These are phyloP conservation scores for Agriotes lineatus DNA, from an alignment of 2,888 invertebrate species.

Conservation along the genomic window DNA sequence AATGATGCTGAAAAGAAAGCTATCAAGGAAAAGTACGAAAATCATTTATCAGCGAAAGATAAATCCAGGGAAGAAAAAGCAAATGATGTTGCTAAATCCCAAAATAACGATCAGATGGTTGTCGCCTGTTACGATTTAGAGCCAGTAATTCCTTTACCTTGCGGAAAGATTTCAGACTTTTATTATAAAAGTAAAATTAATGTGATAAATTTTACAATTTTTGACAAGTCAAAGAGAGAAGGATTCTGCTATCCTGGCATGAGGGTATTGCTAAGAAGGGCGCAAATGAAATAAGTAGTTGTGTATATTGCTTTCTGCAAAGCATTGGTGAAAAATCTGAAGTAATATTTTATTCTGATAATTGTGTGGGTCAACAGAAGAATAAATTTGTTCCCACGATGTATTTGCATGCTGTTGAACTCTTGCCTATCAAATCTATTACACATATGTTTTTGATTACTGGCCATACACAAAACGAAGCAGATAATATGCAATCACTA, in stretches of 20 bases:
- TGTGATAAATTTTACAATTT: not conserved
- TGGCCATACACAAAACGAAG: slow-evolving; percentile 11
- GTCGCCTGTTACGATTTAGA: no score
- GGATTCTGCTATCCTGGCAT: not conserved
- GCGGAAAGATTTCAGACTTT: not conserved
- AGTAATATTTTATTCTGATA: no score
- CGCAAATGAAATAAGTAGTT: not conserved
- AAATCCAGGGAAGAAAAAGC: no score
- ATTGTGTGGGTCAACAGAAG: not conserved
- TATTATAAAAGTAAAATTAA: not conserved
- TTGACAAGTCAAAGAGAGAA: not conserved
- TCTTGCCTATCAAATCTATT: slow-evolving; percentile 10
- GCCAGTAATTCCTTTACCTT: not conserved
- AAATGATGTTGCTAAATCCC: no score
- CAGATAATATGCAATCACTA: not conserved
- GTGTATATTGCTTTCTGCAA: not conserved
- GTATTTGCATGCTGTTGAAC: slow-evolving; percentile 6
- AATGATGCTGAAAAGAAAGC: no score
- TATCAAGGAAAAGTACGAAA: no score
- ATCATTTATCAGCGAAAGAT: no score
- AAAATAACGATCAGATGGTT: no score
- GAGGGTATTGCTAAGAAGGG: not conserved
- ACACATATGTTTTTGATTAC: slow-evolving; percentile 7
- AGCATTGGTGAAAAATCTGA: not conserved
- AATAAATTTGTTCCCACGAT: slow-evolving; percentile 10